Percentiles rank a stretch among this genome's conserved stretches.
Conservation (phyloP, 2,797 vertebrate species). For the Ataeniobius toweri region DNA sequence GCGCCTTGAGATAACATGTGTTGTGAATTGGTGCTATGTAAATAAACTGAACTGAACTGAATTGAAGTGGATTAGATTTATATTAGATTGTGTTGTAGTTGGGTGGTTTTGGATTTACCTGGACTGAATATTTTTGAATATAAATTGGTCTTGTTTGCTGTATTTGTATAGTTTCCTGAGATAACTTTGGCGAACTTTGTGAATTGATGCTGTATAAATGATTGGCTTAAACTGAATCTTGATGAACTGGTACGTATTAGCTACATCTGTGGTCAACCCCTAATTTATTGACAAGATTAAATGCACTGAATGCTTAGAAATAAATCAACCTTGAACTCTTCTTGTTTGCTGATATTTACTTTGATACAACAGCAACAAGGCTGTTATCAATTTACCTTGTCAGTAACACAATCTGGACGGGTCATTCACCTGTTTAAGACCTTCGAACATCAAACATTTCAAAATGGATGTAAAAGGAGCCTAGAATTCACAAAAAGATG, state of each 20-base stretch:
- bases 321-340: neutral
- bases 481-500: neutral
- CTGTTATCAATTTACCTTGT: neutral
- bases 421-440: conserved; percentile 12
- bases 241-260: neutral
- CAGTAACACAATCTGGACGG: neutral
- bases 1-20: no score
- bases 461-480: neutral
- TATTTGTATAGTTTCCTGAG: neutral
- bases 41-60: no score
- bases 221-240: neutral
- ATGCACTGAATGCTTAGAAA: neutral
- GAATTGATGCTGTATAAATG: neutral
- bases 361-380: neutral
- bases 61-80: no score
- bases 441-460: neutral
- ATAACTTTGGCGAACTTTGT: neutral
- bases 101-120: neutral
- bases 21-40: no score
- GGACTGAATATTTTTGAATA: no score
- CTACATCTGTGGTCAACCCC: neutral
- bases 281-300: neutral
- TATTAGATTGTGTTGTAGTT: no score
- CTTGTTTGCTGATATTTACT: neutral
- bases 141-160: neutral